A percentile compares a stretch with the other conserved stretches of the same genome.
Evolutionary conservation across 2,113 vertebrate genomes (phyloP).

Genomic region (Piprites chloris): DNA sequence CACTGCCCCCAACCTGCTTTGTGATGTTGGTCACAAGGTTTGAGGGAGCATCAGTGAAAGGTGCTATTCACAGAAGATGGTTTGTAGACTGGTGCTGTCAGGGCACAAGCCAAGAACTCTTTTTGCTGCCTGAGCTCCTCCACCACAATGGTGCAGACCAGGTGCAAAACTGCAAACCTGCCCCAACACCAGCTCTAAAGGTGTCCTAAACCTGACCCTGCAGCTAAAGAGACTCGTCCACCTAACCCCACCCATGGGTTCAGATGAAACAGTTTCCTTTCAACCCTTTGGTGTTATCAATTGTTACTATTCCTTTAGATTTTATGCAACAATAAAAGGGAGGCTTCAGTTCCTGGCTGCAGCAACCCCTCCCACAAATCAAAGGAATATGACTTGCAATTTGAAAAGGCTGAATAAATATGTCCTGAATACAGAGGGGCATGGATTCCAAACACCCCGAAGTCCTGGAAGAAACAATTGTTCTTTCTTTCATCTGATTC

Average conservation of each 20-base stretch:
- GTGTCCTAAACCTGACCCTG: not conserved
- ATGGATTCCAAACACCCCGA: not conserved
- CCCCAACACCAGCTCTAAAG: not conserved
- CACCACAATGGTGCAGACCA: not conserved
- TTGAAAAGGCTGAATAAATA: constrained; percentile 45
- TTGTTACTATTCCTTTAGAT: constrained; percentile 46
- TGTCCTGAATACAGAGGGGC: not conserved
- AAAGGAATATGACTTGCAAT: constrained; percentile 22
- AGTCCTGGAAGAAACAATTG: constrained; percentile 17
- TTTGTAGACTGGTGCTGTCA: not conserved
- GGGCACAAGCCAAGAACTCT: not conserved
- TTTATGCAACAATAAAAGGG: constrained; percentile 31
- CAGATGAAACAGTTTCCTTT: constrained; percentile 19
- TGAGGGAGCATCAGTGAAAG: not conserved
- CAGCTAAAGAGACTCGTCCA: not conserved
- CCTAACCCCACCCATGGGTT: not conserved
- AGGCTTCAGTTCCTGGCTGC: not conserved
- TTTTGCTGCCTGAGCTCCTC: not conserved
- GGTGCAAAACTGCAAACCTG: not conserved
- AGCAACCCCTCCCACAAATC: constrained; percentile 35
- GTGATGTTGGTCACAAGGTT: not conserved
- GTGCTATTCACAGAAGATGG: not conserved
- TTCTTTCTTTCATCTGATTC: constrained; percentile 33
- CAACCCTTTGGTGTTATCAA: not conserved
- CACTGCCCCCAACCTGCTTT: not conserved